Conservation (phyloP, 2,113 vertebrate species). For the Marmota monax region DNA sequence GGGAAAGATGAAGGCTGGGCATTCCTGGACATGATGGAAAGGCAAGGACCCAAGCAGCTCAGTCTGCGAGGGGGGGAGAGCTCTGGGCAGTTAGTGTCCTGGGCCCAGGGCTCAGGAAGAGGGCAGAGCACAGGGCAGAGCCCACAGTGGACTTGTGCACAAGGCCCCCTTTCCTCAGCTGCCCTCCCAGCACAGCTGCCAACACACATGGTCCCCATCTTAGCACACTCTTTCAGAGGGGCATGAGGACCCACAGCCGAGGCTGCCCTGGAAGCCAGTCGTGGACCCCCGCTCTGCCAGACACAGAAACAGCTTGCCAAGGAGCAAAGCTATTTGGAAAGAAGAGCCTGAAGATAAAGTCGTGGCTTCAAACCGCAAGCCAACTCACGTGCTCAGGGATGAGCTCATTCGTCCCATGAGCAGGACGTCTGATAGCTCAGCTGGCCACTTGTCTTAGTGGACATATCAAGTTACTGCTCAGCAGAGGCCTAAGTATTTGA, state of each 20-base stretch:
- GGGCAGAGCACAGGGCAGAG: not conserved
- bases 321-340: not conserved
- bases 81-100: not conserved
- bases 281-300: accelerated
- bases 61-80: too few relatives aligned
- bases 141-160: accelerated
- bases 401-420: too few relatives aligned
- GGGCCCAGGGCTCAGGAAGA: not conserved
- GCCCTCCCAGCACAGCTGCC: not conserved
- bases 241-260: not conserved
- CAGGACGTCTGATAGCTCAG: accelerated
- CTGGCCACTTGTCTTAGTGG: accelerated
- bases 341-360: not conserved
- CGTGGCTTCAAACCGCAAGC: not conserved
- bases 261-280: not conserved
- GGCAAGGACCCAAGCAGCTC: too few relatives aligned
- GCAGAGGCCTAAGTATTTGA: not conserved
- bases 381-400: not conserved
- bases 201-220: accelerated
- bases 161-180: accelerated
- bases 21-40: not conserved
- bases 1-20: not conserved
- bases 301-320: not conserved
- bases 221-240: not conserved
- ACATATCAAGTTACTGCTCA: too few relatives aligned